Evolutionary conservation across 2,888 invertebrate species (phyloP).

Genomic region (Stenodema calcarata): DNA sequence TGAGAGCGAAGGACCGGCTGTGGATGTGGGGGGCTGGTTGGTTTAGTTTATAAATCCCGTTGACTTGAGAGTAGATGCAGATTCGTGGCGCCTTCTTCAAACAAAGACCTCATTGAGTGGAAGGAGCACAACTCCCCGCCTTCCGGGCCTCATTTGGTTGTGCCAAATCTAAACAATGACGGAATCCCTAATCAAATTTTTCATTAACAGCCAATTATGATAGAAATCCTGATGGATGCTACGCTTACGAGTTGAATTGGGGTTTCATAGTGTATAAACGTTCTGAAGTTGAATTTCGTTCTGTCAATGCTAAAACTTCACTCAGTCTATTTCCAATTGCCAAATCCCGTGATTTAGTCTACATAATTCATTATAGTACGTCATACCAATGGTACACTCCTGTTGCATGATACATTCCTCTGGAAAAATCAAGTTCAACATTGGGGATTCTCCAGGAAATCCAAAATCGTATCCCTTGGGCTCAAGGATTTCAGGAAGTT

Average conservation of each 20-base stretch:
- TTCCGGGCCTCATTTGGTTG: background rate
- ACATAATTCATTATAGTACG: too few relatives aligned
- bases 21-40: background rate
- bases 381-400: too few relatives aligned
- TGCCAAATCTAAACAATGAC: background rate
- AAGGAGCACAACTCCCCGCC: background rate
- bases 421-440: too few relatives aligned
- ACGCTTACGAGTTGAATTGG: too few relatives aligned
- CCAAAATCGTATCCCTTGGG: too few relatives aligned
- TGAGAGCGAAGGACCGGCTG: background rate
- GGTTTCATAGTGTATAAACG: too few relatives aligned
- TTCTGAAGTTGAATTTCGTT: too few relatives aligned
- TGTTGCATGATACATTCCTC: too few relatives aligned
- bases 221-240: background rate
- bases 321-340: background rate
- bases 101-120: background rate
- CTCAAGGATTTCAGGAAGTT: too few relatives aligned
- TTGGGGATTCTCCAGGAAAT: too few relatives aligned
- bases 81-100: background rate
- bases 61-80: background rate
- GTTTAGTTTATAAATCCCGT: background rate
- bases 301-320: background rate
- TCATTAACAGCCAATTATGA: background rate
- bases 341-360: too few relatives aligned
- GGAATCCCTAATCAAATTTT: background rate